phyloP scores from a whole-genome alignment of 2,113 vertebrate species.

The Collichthys lucidus region DNA sequence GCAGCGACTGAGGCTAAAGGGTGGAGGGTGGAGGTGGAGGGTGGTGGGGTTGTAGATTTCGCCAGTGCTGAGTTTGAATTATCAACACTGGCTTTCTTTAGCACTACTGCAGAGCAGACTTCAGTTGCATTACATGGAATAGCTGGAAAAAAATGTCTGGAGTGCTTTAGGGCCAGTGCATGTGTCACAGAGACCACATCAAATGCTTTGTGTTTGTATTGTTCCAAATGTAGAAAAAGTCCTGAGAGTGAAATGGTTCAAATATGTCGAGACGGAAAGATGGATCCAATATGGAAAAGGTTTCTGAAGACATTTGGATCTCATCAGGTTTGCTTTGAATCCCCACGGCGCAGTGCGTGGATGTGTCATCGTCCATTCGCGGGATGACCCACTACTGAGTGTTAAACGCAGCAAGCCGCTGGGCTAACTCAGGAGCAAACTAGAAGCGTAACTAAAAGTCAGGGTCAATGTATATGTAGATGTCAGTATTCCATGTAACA shows the following conservation, averaged over 20 bases:
- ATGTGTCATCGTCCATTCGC: not conserved
- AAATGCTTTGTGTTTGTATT: not conserved
- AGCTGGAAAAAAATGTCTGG: constrained; percentile 14
- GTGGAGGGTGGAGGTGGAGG: not conserved
- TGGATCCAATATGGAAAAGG: not conserved
- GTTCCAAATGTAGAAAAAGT: not conserved
- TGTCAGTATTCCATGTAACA: too few relatives aligned
- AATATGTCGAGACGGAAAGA: not conserved
- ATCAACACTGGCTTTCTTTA: constrained; percentile 47
- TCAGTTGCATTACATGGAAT: constrained; percentile 21
- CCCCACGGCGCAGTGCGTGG: not conserved
- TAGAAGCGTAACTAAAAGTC: not conserved
- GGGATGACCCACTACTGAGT: not conserved
- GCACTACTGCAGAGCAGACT: constrained; percentile 26
- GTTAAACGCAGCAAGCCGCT: not conserved
- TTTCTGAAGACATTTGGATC: not conserved
- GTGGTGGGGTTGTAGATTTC: constrained; percentile 20
- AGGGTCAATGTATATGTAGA: not conserved
- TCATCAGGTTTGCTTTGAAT: not conserved
- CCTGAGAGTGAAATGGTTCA: not conserved
- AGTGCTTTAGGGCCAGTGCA: not conserved
- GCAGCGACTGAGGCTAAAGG: constrained; percentile 56
- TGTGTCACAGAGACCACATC: constrained; percentile 4
- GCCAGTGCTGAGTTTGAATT: constrained; percentile 37
- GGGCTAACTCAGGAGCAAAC: not conserved